Evolutionary conservation across 2,888 invertebrate genomes (phyloP), one percentile per base, ranked within the genome.

Genomic region (Siphlonurus alternatus): DNA sequence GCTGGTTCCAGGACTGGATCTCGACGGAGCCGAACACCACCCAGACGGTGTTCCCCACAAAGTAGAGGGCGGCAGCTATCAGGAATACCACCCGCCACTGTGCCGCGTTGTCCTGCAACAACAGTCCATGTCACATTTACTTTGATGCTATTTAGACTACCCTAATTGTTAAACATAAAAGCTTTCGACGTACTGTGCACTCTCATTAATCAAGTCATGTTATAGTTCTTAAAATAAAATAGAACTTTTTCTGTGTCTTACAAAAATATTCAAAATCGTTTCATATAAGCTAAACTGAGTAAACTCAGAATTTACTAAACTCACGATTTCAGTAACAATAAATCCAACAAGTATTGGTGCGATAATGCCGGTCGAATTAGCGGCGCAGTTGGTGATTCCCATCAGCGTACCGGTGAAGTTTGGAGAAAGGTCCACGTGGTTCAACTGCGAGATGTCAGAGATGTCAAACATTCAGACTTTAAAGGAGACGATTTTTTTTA

Each of bases 1-100:
- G 80, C 68, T 83, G 81, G 69, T 88, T 87, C 90, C 90, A 90
- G 2, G 78, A 72, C 72, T 90, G 90, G 1, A 80, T 76, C 66
- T 82, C 79, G 5, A 83, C 83, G 62, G 82, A 83, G 24, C 85
- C 84, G 71, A 87, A 89, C 15, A 86, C 71, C 1, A 88, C 71
- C 72, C 86, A 91, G 69, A 87, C 78, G 5, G 85, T 74, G 71
- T 87, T 86, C 24, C 87, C 83, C 59, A 83, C 73, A 65, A 87
- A 79, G 71, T 88, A 89, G 56, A 89, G 77, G 19, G 78, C 82
- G 1, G 87, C 82, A 0, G 90, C 82, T 25, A 88, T 78, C 72
- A 86, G 85, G 76, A 90, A 91, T 38, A 89, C 85, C 66, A 81
- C 80, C 61, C 83, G 80, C 91, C 91, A 91, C 72, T 87, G 84